Percentiles rank a stretch among this genome's conserved stretches.
phyloP scores from a whole-genome alignment of 2,888 invertebrate genomes.

The Eupithecia pulchellata region DNA sequence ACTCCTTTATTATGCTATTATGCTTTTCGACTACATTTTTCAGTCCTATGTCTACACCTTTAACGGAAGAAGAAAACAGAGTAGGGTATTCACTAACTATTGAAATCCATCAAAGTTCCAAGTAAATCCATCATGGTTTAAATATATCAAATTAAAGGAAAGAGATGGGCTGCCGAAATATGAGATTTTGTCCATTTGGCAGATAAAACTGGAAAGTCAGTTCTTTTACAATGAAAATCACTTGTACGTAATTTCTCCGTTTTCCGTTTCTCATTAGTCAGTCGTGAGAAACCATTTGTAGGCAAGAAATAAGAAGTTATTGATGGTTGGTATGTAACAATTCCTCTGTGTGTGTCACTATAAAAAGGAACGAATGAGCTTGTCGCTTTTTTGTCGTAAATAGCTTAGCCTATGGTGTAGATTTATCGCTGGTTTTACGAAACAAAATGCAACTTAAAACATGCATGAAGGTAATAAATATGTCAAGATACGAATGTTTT shows the following conservation, averaged over 20 bases:
- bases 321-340: slow-evolving; percentile 15
- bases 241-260: slow-evolving; percentile 37
- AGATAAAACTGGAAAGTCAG: slow-evolving; percentile 22
- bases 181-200: not conserved
- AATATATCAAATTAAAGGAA: too few species aligned
- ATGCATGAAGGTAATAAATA: slow-evolving; percentile 18
- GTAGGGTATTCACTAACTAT: too few species aligned
- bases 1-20: too few species aligned
- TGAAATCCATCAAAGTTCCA: too few species aligned
- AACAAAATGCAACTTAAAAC: not conserved
- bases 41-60: not conserved
- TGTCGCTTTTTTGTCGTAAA: slow-evolving; percentile 1
- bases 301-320: slow-evolving; percentile 11
- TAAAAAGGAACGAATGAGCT: slow-evolving; percentile 22
- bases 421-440: slow-evolving; percentile 15
- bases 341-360: slow-evolving; percentile 7
- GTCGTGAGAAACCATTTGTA: slow-evolving; percentile 46
- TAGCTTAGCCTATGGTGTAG: not conserved
- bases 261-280: slow-evolving; percentile 50
- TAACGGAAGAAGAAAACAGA: too few species aligned
- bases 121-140: too few species aligned
- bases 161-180: too few species aligned
- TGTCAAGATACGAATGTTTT: not conserved
- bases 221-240: slow-evolving; percentile 30
- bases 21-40: not conserved